Conservation (phyloP, 37 sponge, comb jelly and placozoan species). For the Eunapius fragilis region DNA sequence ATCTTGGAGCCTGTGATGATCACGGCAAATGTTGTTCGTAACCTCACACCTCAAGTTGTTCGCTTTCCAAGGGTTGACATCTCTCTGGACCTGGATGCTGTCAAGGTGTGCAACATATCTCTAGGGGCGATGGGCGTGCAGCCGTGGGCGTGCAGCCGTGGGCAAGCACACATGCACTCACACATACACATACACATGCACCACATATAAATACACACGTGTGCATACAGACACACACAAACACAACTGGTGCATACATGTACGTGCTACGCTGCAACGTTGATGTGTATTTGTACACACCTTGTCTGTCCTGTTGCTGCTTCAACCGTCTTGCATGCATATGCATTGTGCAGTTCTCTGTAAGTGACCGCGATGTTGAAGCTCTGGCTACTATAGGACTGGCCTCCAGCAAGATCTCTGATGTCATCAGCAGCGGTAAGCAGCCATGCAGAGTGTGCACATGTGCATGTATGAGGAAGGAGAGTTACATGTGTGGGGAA, state of each 20-base stretch:
- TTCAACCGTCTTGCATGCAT: neutral
- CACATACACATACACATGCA: neutral
- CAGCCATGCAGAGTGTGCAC: neutral
- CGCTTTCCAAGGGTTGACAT: conserved; percentile 45
- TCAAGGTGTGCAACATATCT: conserved; percentile 25
- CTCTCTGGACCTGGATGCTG: neutral
- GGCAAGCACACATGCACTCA: no score
- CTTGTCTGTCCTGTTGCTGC: neutral
- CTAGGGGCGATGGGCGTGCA: no score
- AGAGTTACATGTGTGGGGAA: neutral
- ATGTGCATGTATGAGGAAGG: neutral
- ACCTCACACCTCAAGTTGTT: conserved; percentile 33
- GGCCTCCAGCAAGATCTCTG: neutral
- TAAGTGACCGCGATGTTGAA: conserved; percentile 46
- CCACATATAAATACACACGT: no score
- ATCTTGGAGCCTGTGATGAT: conserved; percentile 51
- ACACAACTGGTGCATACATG: no score
- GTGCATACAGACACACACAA: neutral
- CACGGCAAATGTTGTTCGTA: conserved; percentile 31
- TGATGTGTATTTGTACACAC: neutral
- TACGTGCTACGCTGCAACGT: no score
- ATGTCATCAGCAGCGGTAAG: conserved; percentile 2
- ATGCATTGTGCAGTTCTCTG: conserved; percentile 23
- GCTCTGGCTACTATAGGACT: conserved; percentile 36
- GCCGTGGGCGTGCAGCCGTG: no score